Conservation (phyloP, 2,888 invertebrate genomes). For the Acanthococcus lagerstroemiae region DNA sequence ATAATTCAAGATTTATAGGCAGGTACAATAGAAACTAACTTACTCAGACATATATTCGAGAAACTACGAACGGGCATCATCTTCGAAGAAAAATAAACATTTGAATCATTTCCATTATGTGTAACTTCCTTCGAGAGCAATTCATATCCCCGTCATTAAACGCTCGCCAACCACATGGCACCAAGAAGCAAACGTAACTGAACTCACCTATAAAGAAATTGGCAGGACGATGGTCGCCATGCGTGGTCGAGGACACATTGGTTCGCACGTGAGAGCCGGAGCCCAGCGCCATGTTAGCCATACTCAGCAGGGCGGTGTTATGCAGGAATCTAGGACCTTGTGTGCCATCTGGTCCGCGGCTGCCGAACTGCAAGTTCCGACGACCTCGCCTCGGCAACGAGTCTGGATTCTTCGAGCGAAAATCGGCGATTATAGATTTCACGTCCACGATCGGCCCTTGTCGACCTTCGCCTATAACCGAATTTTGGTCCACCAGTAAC, state of each 20-base stretch:
- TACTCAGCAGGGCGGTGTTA: constrained; percentile 37
- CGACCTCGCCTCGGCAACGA: constrained; percentile 40
- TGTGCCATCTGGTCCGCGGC: constrained; percentile 26
- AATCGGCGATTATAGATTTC: constrained; percentile 70
- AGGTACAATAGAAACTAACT: too few relatives aligned
- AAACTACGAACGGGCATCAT: not conserved
- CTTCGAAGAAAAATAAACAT: too few relatives aligned
- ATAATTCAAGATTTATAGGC: not conserved
- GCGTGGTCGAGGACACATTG: constrained; percentile 30
- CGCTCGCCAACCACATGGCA: too few relatives aligned
- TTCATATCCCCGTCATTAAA: too few relatives aligned
- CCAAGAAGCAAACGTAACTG: too few relatives aligned
- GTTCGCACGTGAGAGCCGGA: constrained; percentile 43
- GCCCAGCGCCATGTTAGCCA: constrained; percentile 43
- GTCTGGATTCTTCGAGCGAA: constrained; percentile 61
- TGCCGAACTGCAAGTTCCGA: constrained; percentile 26
- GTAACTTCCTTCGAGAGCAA: too few relatives aligned
- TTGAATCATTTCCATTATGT: too few relatives aligned
- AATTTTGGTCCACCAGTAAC: constrained; percentile 36
- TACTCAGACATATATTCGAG: not conserved
- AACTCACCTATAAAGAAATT: constrained; percentile 16
- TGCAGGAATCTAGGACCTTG: constrained; percentile 33
- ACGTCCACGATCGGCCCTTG: constrained; percentile 73
- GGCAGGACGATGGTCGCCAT: constrained; percentile 15
- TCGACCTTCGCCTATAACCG: constrained; percentile 55